Base-by-base conservation (phyloP, 2,113 vertebrate genomes). In the Antidorcas marsupialis region DNA sequence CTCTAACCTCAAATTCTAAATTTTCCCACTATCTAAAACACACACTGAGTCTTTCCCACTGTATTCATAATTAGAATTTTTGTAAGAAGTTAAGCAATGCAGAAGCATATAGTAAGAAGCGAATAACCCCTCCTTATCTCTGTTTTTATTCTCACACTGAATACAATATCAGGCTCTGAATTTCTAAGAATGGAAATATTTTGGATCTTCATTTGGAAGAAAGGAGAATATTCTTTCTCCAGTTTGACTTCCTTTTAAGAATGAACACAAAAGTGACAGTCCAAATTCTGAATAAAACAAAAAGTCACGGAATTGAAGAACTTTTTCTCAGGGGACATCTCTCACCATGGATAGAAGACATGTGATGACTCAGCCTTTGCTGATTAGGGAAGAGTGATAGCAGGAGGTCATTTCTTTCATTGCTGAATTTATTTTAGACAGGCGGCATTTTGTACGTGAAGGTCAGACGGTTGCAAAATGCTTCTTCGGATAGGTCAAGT, bases 321-420 rank as follows among this genome's bases (percentile, higher is more conserved):
- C n/a, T 59, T 90, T 81, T 91, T 17, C 50, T 89, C 15, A 78
- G 28, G 28, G 76, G 25, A 17, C 45, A 21, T 55, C 27, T 96
- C 25, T 89, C 39, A 47, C 15, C 21, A 50, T 28, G 23, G 76
- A 47, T 7, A 82, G 62, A 83, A 17, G 21, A 8, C 28, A n/a
- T 30, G 52, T 13, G 43, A 60, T 33, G 57, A 59, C 12, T 5
- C 21, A 43, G n/a, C 55, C n/a, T 89, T 27, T 27, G 11, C 16
- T 19, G 8, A n/a, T 2, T 5, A 1, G 3, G 16, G 15, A 7
- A 23, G 13, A 3, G 19, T 9, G 33, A 19, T 4, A 28, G 62
- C 67, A 84, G 57, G 64, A n/a, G 90, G n/a, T 27, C 7, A 5
- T 62, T 87, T n/a, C 45, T 91, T 27, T 82, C 27, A 60, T 14